Evolutionary conservation across 2,888 invertebrate genomes (phyloP).

Genomic region (Epinotia demarniana): DNA sequence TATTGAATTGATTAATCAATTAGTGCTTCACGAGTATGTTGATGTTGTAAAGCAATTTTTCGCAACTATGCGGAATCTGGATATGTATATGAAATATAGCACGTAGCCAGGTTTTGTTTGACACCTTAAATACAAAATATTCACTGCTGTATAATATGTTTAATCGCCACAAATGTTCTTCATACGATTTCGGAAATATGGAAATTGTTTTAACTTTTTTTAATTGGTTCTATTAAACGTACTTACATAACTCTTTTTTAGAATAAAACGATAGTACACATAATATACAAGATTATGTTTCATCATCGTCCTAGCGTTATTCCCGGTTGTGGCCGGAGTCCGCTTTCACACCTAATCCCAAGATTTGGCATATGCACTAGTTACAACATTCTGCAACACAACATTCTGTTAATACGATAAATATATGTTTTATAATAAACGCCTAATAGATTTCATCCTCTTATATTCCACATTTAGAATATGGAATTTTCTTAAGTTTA

Average conservation of each 20-base stretch:
- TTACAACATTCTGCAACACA: neutral
- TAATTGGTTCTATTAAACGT: too few relatives aligned
- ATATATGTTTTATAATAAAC: neutral
- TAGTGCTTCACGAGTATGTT: neutral
- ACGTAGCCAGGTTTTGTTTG: conserved; percentile 63
- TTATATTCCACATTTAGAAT: too few relatives aligned
- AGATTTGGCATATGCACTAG: too few relatives aligned
- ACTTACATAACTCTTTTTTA: too few relatives aligned
- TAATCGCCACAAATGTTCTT: conserved; percentile 34
- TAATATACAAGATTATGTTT: too few relatives aligned
- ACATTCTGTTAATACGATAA: neutral
- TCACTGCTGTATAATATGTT: conserved; percentile 16
- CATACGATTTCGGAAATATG: neutral
- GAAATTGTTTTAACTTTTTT: neutral
- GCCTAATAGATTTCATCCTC: too few relatives aligned
- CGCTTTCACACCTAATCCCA: too few relatives aligned
- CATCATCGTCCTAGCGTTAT: too few relatives aligned
- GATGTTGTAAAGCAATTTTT: neutral
- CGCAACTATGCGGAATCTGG: neutral
- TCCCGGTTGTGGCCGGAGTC: too few relatives aligned
- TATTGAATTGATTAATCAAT: neutral
- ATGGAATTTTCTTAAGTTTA: too few relatives aligned
- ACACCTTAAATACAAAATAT: conserved; percentile 60
- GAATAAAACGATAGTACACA: neutral
- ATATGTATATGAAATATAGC: conserved; percentile 44